Percentiles rank a stretch among this genome's conserved stretches.
These are phyloP conservation scores for Otolemur crassicaudatus DNA, from an alignment of 2,797 vertebrate genomes.

Conservation along the genomic window DNA sequence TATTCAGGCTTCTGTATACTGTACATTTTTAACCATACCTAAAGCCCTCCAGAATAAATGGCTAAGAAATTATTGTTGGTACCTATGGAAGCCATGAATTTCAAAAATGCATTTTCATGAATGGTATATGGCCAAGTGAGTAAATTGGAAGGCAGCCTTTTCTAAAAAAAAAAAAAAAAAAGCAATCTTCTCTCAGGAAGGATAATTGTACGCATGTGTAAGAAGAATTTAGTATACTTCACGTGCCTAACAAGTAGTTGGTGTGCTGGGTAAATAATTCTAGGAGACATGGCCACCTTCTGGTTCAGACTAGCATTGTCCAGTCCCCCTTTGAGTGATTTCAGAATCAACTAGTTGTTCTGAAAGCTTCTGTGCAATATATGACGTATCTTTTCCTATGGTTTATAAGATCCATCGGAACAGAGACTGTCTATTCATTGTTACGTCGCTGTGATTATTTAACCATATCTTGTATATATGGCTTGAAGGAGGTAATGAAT, in stretches of 20 bases:
- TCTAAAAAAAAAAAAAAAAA: not conserved
- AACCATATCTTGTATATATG: not conserved
- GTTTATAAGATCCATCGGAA: not conserved
- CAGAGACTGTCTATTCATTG: not conserved
- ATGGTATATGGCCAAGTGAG: not conserved
- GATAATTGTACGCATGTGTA: not conserved
- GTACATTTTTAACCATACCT: not conserved
- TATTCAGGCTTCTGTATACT: not conserved
- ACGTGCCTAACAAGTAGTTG: rapidly evolving
- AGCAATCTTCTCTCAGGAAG: not conserved
- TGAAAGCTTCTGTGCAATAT: not conserved
- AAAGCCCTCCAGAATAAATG: not conserved
- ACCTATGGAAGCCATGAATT: not conserved
- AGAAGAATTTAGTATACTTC: too few relatives aligned
- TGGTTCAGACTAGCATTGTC: rapidly evolving
- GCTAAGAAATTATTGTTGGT: not conserved
- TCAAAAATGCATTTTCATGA: constrained; percentile 39
- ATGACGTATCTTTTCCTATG: not conserved
- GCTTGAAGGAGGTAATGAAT: not conserved
- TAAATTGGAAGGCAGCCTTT: not conserved
- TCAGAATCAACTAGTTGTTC: not conserved
- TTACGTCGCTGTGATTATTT: not conserved
- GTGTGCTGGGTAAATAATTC: not conserved
- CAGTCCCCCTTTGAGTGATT: not conserved
- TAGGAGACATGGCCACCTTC: not conserved